A percentile compares a stretch with the other conserved stretches of the same genome.
These are phyloP conservation scores for Acanthornis magna DNA, from an alignment of 2,797 vertebrate genomes.

Conservation along the genomic window DNA sequence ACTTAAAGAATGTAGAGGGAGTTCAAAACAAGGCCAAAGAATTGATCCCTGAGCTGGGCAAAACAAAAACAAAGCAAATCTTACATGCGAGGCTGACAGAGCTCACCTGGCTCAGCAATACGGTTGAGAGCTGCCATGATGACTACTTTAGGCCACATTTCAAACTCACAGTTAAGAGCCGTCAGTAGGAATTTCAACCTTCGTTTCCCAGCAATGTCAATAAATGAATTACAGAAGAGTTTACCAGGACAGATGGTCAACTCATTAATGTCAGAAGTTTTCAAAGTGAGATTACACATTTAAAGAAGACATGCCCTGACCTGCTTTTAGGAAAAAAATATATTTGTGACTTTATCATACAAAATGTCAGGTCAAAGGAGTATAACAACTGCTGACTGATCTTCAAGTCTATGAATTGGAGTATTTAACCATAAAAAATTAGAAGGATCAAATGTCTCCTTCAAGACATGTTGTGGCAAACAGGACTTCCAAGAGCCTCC, in stretches of 20 bases:
- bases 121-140: background rate
- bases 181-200: background rate
- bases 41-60: background rate
- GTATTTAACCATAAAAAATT: background rate
- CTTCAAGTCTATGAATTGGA: background rate
- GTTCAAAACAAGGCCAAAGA: background rate
- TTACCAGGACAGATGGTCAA: background rate
- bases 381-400: background rate
- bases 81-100: background rate
- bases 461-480: background rate
- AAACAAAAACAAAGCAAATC: conserved; percentile 34
- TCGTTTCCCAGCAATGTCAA: background rate
- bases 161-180: background rate
- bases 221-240: background rate
- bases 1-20: background rate
- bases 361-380: background rate
- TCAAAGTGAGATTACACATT: background rate
- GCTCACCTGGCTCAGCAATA: background rate
- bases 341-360: background rate
- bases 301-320: background rate
- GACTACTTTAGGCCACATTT: conserved; percentile 7
- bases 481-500: background rate
- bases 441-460: background rate
- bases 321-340: background rate
- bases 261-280: background rate